Evolutionary conservation across 2,797 vertebrate genomes (phyloP).

Genomic region (Catamblyrhynchus diadema): DNA sequence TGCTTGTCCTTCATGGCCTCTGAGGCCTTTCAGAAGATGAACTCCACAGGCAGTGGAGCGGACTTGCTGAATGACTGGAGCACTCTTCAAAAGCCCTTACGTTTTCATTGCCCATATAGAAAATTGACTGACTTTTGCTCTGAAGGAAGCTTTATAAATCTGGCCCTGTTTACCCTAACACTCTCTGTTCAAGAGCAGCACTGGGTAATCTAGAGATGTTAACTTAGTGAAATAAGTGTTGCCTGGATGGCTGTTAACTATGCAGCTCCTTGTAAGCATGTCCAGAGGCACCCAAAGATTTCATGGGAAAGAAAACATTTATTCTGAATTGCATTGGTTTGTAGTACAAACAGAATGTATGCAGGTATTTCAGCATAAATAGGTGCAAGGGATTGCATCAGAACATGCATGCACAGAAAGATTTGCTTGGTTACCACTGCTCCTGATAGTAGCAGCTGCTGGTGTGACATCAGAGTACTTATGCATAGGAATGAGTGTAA

Average conservation of each 20-base stretch:
- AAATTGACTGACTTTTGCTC: not conserved
- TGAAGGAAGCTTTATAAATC: not conserved
- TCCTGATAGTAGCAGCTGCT: not conserved
- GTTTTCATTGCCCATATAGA: not conserved
- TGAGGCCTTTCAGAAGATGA: not conserved
- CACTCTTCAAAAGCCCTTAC: not conserved
- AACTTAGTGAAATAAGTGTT: not conserved
- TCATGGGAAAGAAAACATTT: not conserved
- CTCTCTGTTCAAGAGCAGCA: not conserved
- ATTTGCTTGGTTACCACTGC: not conserved
- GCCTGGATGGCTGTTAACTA: not conserved
- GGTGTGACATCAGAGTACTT: not conserved
- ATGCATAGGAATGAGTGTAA: not conserved
- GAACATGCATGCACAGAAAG: fast-evolving
- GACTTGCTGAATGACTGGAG: not conserved
- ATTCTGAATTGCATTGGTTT: not conserved
- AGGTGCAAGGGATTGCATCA: not conserved
- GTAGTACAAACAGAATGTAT: not conserved
- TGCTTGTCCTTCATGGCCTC: not conserved
- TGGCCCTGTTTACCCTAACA: fast-evolving
- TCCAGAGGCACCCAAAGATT: not conserved
- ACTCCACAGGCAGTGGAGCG: not conserved
- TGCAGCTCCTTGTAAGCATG: not conserved
- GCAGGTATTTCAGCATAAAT: not conserved
- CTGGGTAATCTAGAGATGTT: not conserved